A percentile compares a stretch with the other conserved stretches of the same genome.
These are phyloP conservation scores for Dolichallabes microphthalmus DNA, from an alignment of 2,113 vertebrate genomes.

Conservation along the genomic window DNA sequence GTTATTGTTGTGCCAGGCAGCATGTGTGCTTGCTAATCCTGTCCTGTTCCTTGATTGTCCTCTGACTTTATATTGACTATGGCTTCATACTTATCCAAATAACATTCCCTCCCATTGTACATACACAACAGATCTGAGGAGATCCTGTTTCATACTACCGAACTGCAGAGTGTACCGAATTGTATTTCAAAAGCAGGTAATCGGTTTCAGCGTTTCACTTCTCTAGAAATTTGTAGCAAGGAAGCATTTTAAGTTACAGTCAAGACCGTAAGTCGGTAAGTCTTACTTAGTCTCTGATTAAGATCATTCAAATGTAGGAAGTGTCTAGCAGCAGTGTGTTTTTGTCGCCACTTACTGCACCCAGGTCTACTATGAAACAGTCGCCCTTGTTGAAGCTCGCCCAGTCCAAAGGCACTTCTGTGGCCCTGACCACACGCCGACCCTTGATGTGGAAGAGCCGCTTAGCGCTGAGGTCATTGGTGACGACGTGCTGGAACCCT, in stretches of 20 bases:
- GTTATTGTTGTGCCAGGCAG: not conserved
- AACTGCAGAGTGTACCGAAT: not conserved
- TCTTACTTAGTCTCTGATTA: not conserved
- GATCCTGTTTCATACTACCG: constrained; percentile 14
- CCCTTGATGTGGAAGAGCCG: constrained; percentile 90
- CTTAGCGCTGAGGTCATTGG: constrained; percentile 79
- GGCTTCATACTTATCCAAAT: constrained; percentile 3
- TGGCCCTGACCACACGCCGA: constrained; percentile 84
- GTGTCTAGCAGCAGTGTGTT: not conserved
- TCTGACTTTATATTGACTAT: not conserved
- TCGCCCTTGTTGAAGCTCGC: constrained; percentile 89
- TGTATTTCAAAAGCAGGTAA: not conserved
- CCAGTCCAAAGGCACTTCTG: constrained; percentile 84
- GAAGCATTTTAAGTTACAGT: not conserved
- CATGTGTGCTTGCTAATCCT: not conserved
- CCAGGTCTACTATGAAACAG: constrained; percentile 91
- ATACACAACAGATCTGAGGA: not conserved
- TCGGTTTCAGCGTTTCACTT: not conserved
- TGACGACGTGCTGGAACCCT: constrained; percentile 87
- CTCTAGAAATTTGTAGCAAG: not conserved
- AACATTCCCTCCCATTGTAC: not conserved
- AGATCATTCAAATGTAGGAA: not conserved
- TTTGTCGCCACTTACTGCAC: constrained; percentile 69
- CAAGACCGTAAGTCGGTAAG: not conserved
- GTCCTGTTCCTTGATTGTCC: not conserved